Percentiles rank a stretch among this genome's conserved stretches.
Evolutionary conservation across 2,113 vertebrate species (phyloP).

Genomic region (Pterophyllum scalare): DNA sequence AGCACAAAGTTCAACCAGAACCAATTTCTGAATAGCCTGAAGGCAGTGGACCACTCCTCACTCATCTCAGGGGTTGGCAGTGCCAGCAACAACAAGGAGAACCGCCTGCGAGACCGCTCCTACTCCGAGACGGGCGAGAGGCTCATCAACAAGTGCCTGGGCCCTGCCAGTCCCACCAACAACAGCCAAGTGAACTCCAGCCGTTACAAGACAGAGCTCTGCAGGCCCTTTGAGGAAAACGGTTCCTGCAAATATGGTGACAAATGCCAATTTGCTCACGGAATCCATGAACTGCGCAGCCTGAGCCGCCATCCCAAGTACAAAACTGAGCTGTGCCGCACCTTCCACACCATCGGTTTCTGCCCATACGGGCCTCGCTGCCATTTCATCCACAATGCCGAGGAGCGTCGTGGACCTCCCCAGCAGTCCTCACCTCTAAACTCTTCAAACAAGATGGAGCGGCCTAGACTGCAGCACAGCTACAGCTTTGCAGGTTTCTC

Average conservation of each 20-base stretch:
- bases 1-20: conserved; percentile 94
- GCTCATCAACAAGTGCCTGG: conserved; percentile 87
- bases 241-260: conserved; percentile 98
- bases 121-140: conserved; percentile 95
- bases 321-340: conserved; percentile 99
- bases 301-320: conserved; percentile 98
- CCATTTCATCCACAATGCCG: conserved; percentile 98
- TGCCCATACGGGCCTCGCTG: conserved; percentile 96
- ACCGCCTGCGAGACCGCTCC: conserved; percentile 93
- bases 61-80: conserved; percentile 82
- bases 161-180: conserved; percentile 79
- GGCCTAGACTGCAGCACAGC: conserved; percentile 97
- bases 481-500: conserved; percentile 97
- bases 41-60: conserved; percentile 83
- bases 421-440: conserved; percentile 79
- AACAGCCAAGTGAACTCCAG: conserved; percentile 95
- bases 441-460: conserved; percentile 85
- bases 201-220: conserved; percentile 98
- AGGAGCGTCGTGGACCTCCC: conserved; percentile 92
- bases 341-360: conserved; percentile 99
- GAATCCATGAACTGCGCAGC: conserved; percentile 96
- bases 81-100: conserved; percentile 88
- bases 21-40: conserved; percentile 92
- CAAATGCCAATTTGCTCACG: conserved; percentile 98
- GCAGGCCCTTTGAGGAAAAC: conserved; percentile 97